Conservation (phyloP, 2,113 vertebrate species). For the Pluvialis apricaria region DNA sequence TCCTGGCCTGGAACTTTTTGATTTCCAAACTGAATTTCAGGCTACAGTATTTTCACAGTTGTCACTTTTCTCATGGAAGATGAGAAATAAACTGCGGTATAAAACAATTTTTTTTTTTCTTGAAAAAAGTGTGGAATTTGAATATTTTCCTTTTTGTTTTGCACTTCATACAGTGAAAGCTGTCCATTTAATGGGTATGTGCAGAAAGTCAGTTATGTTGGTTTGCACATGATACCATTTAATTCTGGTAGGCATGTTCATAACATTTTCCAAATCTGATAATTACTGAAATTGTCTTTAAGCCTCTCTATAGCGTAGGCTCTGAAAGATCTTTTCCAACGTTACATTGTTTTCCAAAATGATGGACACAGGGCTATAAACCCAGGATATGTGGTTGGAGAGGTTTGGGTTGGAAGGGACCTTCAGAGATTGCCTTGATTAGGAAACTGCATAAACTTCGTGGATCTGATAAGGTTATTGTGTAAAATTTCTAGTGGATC, state of each 20-base stretch:
- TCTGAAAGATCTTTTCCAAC: background rate
- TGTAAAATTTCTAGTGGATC: background rate
- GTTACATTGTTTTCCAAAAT: background rate
- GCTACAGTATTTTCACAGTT: background rate
- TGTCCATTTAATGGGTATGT: background rate
- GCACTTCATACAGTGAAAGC: background rate
- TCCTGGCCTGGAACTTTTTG: background rate
- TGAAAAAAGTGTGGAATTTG: background rate
- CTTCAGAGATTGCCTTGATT: background rate
- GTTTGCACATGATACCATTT: background rate
- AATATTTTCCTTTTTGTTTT: background rate
- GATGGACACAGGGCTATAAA: background rate
- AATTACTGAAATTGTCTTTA: background rate
- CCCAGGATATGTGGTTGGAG: background rate
- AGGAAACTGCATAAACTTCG: background rate
- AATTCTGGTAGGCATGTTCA: background rate
- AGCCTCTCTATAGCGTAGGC: background rate
- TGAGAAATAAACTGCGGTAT: background rate
- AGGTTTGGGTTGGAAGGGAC: background rate
- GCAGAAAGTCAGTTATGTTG: background rate
- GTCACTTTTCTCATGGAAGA: background rate
- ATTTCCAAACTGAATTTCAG: background rate
- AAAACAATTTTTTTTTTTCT: background rate
- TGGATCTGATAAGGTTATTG: background rate
- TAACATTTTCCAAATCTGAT: background rate